Evolutionary conservation across 2,113 vertebrate species (phyloP).

Genomic region (Ceyx margarethae): DNA sequence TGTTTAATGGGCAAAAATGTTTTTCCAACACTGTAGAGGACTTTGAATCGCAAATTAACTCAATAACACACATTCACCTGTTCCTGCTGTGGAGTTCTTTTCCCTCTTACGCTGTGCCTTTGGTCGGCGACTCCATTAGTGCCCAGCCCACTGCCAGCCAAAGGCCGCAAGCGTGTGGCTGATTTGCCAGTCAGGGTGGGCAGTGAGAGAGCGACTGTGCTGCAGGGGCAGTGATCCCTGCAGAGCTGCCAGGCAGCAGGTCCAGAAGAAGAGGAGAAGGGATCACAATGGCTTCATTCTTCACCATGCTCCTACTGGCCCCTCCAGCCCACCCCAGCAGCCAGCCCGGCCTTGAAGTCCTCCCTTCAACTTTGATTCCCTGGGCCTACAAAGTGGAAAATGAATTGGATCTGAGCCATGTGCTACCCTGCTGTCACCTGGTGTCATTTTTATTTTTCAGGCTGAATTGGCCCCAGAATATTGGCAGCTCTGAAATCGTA

Average conservation of each 20-base stretch:
- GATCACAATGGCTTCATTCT: constrained; percentile 35
- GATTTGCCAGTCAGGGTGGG: background rate
- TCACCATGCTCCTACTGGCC: background rate
- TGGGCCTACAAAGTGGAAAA: constrained; percentile 60
- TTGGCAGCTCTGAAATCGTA: constrained; percentile 67
- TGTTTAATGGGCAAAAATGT: constrained; percentile 58
- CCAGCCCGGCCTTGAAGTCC: background rate
- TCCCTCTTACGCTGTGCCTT: background rate
- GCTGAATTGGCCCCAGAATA: constrained; percentile 62
- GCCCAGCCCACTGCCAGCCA: background rate
- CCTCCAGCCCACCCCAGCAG: background rate
- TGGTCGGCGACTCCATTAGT: background rate
- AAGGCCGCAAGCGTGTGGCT: background rate
- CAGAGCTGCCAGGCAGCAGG: background rate
- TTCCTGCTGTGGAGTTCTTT: background rate
- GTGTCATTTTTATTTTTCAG: constrained; percentile 68
- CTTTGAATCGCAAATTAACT: background rate
- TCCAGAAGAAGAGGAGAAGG: background rate
- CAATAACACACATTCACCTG: constrained; percentile 22
- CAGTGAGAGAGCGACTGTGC: background rate
- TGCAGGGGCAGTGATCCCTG: background rate
- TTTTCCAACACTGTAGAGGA: constrained; percentile 38
- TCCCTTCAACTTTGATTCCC: constrained; percentile 62
- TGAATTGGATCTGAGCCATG: constrained; percentile 65
- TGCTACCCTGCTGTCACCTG: constrained; percentile 68